Evolutionary conservation across 2,888 invertebrate genomes (phyloP), one percentile per base, ranked within the genome.

Genomic region (Hemistola chrysoprasaria): DNA sequence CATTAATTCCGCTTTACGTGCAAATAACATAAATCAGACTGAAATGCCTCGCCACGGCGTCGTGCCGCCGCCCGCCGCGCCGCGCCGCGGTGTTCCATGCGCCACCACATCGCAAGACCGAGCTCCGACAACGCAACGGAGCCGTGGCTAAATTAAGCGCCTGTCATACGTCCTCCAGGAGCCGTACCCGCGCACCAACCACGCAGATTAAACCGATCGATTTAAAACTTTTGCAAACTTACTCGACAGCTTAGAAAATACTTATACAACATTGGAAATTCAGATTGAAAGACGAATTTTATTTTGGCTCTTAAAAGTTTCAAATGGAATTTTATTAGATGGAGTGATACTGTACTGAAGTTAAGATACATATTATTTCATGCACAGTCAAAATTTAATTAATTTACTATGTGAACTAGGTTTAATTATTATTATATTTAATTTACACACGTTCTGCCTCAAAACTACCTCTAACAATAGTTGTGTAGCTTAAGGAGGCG

Each of bases 21-120:
- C 81, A 86, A 87, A 85, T 81, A 85, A 82, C 85, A 86, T 87
- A 87, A 87, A 88, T 88, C 86, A 87, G 83, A 76, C 68, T 78
- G 78, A 72, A 78, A 71, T 76, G 74, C 71, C 71, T 71, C 68
- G 31, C 11, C 22, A 11, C 26, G 26, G 28, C 38, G 25, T 75
- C 72, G 74, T 79, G 65, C 69, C 75, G 70, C 71, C 40, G 30
- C 74, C 80, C 84, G 68, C 84, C 82, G 80, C 78, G 78, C 71
- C 74, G 77, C 73, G 16, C 16, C 16, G 4, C 16, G 16, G n/a
- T n/a, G n/a, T n/a, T n/a, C n/a, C n/a, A n/a, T n/a, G n/a, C n/a
- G n/a, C n/a, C n/a, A n/a, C 16, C 16, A 4, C 16, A 16, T 3
- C 16, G 4, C 16, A 2, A 4, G 4, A 4, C 3, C 16, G 16